Evolutionary conservation across 2,888 invertebrate species (phyloP), one percentile per base, ranked within the genome.

Genomic region (Blastobasis adustella): DNA sequence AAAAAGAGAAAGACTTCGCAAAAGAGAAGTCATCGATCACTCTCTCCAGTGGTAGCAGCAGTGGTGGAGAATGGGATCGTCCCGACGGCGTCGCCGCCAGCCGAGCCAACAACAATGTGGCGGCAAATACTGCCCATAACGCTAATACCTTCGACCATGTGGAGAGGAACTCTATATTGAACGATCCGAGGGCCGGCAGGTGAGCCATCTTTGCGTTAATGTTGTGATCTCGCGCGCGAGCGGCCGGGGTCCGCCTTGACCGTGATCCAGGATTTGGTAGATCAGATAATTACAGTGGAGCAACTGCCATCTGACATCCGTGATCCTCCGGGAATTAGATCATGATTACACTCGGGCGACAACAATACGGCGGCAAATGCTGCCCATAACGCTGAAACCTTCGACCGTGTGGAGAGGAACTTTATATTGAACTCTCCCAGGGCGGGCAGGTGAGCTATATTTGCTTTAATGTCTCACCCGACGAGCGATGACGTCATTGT

Each of bases 361-460:
- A 50, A 60, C 10, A n/a, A n/a, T n/a, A n/a, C n/a, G n/a, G 37
- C 56, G 40, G 50, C 51, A 54, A 59, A 65, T 23, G n/a, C n/a
- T n/a, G n/a, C n/a, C n/a, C n/a, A n/a, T n/a, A 10, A 47, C 51
- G 53, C 64, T 44, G 78, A 70, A 65, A 83, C 84, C 2, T 93
- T 93, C 74, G 93, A 93, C 81, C 91, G 92, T 56, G 89, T 93
- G 10, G 93, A 93, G 71, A 83, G 93, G 53, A 89, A 90, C 60
- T 89, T 90, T 3, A 89, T 93, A 62, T 81, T 93, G 51, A 89
- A 90, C 45, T 93, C 93, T 70, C 92, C 93, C 53, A 82, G 93
- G 51, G 93, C 92, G 8, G 91, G 90, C 62, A 88, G 87, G 88
- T 86, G 50, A 10, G 46, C 10, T 7, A 45, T 10, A 10, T 45